Evolutionary conservation across 2,797 vertebrate species (phyloP), one percentile per base, ranked within the genome.

Genomic region (Cyprinodon diabolis): DNA sequence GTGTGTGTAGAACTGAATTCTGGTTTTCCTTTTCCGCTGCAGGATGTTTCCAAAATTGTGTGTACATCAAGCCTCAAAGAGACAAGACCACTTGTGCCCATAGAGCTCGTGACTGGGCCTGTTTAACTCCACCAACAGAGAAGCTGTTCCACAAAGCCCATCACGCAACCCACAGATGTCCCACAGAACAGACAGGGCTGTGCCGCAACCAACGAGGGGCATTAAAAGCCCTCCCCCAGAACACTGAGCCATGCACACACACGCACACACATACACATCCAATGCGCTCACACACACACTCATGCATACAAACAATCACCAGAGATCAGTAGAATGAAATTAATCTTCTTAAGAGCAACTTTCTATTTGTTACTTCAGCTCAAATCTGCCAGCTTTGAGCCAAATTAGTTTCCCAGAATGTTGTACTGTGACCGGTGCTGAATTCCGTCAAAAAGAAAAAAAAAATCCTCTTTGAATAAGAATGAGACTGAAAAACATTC

Each of bases 131-230:
- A 65, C 93, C 88, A 93, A 90, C 90, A 91, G 93, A 92, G 87
- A 86, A 90, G 62, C 91, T 87, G 88, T 84, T 93, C 92, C 89
- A 87, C 89, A 87, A 84, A 93, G 84, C 87, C 90, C 91, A 92
- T 92, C 93, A 95, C 93, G 93, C 92, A 94, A 95, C 84, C 92
- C 94, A 94, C 94, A 95, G 90, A 93, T 94, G 94, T 92, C 90
- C 92, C 89, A 92, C 92, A 94, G 91, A 90, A 93, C 91, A 95
- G 87, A 92, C 92, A 85, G 76, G 78, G 84, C 85, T 78, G 79
- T 71, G 55, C 90, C 67, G 69, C 90, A 91, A 93, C 90, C 88
- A 92, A 88, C 84, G 81, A 90, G 82, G 76, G 87, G 87, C 81
- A 90, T 87, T 87, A 89, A 91, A 87, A 90, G 82, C 69, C 75